phyloP scores from a whole-genome alignment of 1,140 invertebrate species.

The Nasonia giraulti region DNA sequence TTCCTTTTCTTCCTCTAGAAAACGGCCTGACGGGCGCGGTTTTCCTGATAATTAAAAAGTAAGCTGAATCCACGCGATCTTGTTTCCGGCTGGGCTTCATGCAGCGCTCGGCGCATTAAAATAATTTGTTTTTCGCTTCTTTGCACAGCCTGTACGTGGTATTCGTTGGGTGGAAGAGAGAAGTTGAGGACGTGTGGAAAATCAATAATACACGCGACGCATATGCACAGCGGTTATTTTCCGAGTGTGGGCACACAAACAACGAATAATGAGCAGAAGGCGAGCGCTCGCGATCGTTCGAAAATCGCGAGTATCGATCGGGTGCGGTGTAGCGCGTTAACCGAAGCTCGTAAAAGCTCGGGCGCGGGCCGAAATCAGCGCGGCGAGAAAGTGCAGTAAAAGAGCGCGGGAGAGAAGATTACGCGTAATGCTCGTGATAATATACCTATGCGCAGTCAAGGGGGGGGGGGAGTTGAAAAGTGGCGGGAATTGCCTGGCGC shows the following conservation, averaged over 20 bases:
- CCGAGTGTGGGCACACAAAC: no score
- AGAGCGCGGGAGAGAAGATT: neutral
- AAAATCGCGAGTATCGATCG: neutral
- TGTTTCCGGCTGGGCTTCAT: neutral
- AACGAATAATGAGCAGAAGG: neutral
- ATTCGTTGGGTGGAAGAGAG: no score
- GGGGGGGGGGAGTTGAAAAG: neutral
- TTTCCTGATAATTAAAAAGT: neutral
- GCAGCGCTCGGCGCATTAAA: neutral
- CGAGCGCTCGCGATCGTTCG: no score
- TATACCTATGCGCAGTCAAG: neutral
- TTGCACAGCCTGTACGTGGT: neutral
- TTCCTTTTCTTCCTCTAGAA: no score
- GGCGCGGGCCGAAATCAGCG: neutral
- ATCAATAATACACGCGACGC: neutral
- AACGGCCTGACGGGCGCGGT: neutral
- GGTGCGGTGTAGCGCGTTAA: neutral
- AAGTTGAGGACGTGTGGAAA: neutral
- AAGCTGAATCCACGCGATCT: neutral
- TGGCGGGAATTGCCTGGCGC: neutral
- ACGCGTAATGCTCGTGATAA: slow-evolving; percentile 35
- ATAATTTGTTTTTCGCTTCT: neutral
- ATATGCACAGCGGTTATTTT: neutral
- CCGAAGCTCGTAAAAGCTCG: neutral
- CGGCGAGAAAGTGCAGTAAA: neutral